These are phyloP conservation scores for Aphelinus atriplicis DNA, from an alignment of 1,140 invertebrate species.

Conservation along the genomic window DNA sequence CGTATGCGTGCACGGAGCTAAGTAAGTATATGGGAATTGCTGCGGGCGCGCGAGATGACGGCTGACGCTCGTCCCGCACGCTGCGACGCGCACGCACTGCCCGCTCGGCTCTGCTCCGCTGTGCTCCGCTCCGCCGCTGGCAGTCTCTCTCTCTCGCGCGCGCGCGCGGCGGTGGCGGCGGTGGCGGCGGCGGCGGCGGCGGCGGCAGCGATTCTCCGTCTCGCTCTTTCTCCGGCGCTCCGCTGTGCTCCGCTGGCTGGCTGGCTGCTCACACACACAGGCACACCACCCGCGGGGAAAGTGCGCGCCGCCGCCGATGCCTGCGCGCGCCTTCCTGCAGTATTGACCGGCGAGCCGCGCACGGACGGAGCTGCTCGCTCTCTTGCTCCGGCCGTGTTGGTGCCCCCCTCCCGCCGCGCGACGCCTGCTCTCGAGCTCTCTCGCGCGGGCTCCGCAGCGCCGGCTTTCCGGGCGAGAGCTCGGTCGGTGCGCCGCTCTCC, in stretches of 20 bases:
- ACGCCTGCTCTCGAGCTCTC: background rate
- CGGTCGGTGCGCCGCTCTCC: too few relatives aligned
- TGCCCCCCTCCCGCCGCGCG: background rate
- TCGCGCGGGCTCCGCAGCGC: too few relatives aligned
- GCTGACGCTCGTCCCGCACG: too few relatives aligned
- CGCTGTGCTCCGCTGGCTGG: background rate
- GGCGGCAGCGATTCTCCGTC: background rate
- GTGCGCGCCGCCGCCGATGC: conserved; percentile 7
- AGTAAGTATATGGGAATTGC: too few relatives aligned
- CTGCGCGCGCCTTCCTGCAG: conserved; percentile 16
- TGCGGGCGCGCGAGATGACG: too few relatives aligned
- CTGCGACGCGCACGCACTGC: conserved; percentile 25
- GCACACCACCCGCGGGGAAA: background rate
- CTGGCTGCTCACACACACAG: background rate
- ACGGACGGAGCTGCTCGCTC: background rate
- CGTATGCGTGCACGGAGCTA: too few relatives aligned
- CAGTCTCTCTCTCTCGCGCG: background rate
- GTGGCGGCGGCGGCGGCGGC: conserved; percentile 13
- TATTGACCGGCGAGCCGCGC: conserved; percentile 35
- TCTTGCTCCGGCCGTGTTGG: background rate
- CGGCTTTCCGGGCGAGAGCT: too few relatives aligned
- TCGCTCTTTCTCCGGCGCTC: background rate
- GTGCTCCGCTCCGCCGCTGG: background rate
- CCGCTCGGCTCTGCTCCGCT: background rate
- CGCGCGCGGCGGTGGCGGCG: conserved; percentile 7